Evolutionary conservation across 2,113 vertebrate genomes (phyloP), one percentile per base, ranked within the genome.

Genomic region (Columbina picui): DNA sequence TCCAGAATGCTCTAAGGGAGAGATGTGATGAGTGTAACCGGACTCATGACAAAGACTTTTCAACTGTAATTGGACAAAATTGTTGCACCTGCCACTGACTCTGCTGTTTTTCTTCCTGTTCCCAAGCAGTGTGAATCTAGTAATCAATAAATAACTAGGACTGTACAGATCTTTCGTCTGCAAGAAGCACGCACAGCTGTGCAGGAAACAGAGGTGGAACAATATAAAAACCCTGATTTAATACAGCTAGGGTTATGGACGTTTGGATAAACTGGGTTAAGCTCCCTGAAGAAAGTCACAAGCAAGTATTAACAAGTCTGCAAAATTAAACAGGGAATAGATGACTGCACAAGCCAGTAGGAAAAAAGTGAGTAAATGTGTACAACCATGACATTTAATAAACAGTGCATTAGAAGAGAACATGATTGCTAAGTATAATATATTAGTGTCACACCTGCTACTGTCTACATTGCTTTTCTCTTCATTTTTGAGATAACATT

Each of bases 71-170:
- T 95, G 91, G 73, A 64, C 53, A 43, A 71, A 91, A 88, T 27
- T 83, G 70, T 83, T 94, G 53, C 70, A 61, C 65, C 53, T 85
- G 67, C 49, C 56, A 47, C 80, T 45, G 60, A 30, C 80, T 78
- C 30, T 87, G 84, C 73, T 95, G 73, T 53, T 95, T 89, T 94
- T 57, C 70, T 87, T 87, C 70, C 74, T 90, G 67, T 76, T 88
- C 50, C 82, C 70, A 34, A 71, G 78, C 75, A 91, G 70, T n/a
- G 63, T 73, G 68, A 89, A 39, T 49, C 71, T 84, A 61, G 55
- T 67, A 90, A 95, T 96, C 95, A 88, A 90, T 95, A 93, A 89
- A 79, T 76, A 93, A 67, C 73, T 80, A 91, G 79, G 67, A 83
- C 57, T 57, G 45, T 49, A 68, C 16, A 3, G 74, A 60, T 34